Evolutionary conservation across 2,797 vertebrate species (phyloP).

Genomic region (Lutjanus argentimaculatus): DNA sequence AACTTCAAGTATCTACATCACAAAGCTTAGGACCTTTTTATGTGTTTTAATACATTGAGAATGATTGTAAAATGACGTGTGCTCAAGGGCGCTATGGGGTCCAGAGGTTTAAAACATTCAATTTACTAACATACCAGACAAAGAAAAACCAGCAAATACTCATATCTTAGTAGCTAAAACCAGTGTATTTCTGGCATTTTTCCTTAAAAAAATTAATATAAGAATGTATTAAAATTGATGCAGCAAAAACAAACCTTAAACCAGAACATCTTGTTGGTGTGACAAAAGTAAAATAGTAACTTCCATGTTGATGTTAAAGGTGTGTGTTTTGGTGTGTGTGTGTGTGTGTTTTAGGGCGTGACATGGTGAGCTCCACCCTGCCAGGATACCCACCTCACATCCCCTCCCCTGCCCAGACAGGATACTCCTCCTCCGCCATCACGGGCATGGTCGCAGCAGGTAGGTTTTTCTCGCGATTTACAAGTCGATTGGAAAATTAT

Average conservation of each 20-base stretch:
- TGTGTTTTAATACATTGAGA: too few relatives aligned
- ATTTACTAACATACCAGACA: neutral
- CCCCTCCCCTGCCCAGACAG: constrained; percentile 89
- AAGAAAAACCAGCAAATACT: neutral
- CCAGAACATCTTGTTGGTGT: neutral
- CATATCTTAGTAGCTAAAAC: neutral
- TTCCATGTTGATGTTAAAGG: neutral
- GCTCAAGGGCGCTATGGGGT: too few relatives aligned
- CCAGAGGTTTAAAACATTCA: neutral
- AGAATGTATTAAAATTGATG: too few relatives aligned
- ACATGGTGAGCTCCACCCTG: constrained; percentile 93
- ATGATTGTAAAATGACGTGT: too few relatives aligned
- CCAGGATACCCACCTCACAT: constrained; percentile 96
- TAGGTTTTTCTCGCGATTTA: constrained; percentile 61
- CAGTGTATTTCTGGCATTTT: neutral
- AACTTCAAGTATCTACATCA: too few relatives aligned
- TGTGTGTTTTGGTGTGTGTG: constrained; percentile 45
- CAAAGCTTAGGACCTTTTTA: too few relatives aligned
- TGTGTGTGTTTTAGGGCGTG: constrained; percentile 86
- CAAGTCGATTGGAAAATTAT: neutral
- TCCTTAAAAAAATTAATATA: neutral
- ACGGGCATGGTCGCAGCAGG: constrained; percentile 94
- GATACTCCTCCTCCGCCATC: constrained; percentile 93
- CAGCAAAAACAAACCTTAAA: neutral
- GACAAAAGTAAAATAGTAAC: neutral